phyloP scores from a whole-genome alignment of 2,888 invertebrate genomes.

The Lochmaea capreae region DNA sequence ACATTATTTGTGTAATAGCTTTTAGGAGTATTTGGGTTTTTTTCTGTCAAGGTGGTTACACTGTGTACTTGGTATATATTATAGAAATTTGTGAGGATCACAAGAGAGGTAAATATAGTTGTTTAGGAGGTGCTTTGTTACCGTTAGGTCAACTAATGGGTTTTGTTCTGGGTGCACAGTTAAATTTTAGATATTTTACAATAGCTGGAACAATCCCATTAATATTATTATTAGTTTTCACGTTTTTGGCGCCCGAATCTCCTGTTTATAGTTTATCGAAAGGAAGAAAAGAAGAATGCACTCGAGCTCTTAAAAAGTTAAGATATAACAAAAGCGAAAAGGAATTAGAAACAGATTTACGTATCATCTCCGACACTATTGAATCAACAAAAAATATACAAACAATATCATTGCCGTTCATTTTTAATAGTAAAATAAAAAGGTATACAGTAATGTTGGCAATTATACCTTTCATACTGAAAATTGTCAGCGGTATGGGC shows the following conservation, averaged over 20 bases:
- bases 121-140: too few relatives aligned
- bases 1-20: neutral
- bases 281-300: neutral
- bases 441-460: neutral
- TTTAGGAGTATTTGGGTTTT: neutral
- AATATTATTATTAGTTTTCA: neutral
- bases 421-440: neutral
- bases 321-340: neutral
- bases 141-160: too few relatives aligned
- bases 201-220: neutral
- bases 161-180: neutral
- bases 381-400: conserved; percentile 51
- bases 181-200: neutral
- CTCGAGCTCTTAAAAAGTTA: neutral
- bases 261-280: neutral
- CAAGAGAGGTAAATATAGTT: too few relatives aligned
- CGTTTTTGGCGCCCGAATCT: neutral
- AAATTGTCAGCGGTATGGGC: neutral
- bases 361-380: neutral
- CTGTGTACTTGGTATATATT: neutral
- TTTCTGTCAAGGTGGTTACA: neutral
- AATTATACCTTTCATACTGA: neutral
- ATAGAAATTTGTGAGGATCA: too few relatives aligned
- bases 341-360: neutral
- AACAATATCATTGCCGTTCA: neutral